Percentiles rank a stretch among this genome's conserved stretches.
These are phyloP conservation scores for Dendrolimus kikuchii DNA, from an alignment of 1,140 invertebrate genomes.

Conservation along the genomic window DNA sequence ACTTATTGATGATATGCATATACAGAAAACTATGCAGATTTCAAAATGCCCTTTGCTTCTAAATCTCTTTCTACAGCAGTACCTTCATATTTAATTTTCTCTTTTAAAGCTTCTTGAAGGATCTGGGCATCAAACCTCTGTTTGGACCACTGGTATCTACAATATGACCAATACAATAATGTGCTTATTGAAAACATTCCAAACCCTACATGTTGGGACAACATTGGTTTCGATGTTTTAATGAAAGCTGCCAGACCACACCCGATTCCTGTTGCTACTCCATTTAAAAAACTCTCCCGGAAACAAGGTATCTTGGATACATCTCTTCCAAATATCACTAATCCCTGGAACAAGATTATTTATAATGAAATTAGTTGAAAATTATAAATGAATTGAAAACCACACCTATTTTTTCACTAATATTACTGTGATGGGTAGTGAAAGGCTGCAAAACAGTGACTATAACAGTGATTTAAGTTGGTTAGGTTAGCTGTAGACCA, in stretches of 20 bases:
- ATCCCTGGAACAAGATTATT: constrained; percentile 39
- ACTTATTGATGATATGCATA: not conserved
- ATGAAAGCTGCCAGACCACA: constrained; percentile 74
- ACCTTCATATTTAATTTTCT: constrained; percentile 67
- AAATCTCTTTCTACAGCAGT: constrained; percentile 55
- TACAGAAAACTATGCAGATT: constrained; percentile 33
- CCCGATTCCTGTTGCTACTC: constrained; percentile 73
- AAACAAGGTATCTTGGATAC: constrained; percentile 78
- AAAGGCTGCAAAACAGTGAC: too few species aligned
- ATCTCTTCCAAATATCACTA: constrained; percentile 74
- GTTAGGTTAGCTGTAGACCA: too few species aligned
- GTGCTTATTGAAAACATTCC: constrained; percentile 72
- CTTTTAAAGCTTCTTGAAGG: constrained; percentile 63
- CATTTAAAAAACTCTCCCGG: constrained; percentile 75
- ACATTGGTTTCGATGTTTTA: constrained; percentile 73
- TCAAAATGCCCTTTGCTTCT: constrained; percentile 51
- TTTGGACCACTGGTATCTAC: constrained; percentile 70
- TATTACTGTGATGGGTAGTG: too few species aligned
- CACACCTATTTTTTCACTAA: not conserved
- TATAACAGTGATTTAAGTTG: too few species aligned
- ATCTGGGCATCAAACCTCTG: constrained; percentile 68
- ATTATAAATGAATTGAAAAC: not conserved
- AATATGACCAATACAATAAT: constrained; percentile 73
- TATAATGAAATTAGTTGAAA: constrained; percentile 4
- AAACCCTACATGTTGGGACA: constrained; percentile 71